Evolutionary conservation across 1,140 invertebrate species (phyloP).

Genomic region (Glomeris maerens): DNA sequence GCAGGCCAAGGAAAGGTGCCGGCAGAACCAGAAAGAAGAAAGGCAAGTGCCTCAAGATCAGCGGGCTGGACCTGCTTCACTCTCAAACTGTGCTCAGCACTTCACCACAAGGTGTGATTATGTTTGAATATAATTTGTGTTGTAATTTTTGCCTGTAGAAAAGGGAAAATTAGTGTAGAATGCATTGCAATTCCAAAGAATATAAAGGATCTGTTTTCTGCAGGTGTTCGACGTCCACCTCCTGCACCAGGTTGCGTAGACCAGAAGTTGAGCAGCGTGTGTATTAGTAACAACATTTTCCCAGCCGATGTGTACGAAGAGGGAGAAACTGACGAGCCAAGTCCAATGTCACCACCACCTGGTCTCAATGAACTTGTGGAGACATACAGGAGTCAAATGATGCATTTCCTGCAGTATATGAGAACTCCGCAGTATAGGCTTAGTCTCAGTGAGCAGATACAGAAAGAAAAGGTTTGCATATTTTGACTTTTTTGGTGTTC

Average conservation of each 20-base stretch:
- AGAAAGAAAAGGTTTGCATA: constrained; percentile 52
- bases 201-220: background rate
- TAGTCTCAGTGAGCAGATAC: constrained; percentile 59
- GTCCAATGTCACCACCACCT: constrained; percentile 71
- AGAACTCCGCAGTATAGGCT: constrained; percentile 55
- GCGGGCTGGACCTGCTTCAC: constrained; percentile 74
- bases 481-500: too few relatives aligned
- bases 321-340: constrained; percentile 43
- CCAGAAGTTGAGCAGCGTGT: constrained; percentile 70
- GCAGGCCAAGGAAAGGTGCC: constrained; percentile 28
- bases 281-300: constrained; percentile 6
- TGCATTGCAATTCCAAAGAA: too few relatives aligned
- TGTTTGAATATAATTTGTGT: background rate
- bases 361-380: constrained; percentile 71
- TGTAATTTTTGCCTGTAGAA: too few relatives aligned
- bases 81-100: constrained; percentile 79
- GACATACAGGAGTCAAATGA: constrained; percentile 64
- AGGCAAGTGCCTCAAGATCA: constrained; percentile 53
- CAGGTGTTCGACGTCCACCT: constrained; percentile 27
- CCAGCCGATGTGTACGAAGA: constrained; percentile 12
- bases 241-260: constrained; percentile 78
- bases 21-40: constrained; percentile 35
- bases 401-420: constrained; percentile 65
- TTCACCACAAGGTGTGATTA: constrained; percentile 39
- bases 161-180: too few relatives aligned